These are phyloP conservation scores for Capreolus pygargus DNA, from an alignment of 2,113 vertebrate species.

Conservation along the genomic window DNA sequence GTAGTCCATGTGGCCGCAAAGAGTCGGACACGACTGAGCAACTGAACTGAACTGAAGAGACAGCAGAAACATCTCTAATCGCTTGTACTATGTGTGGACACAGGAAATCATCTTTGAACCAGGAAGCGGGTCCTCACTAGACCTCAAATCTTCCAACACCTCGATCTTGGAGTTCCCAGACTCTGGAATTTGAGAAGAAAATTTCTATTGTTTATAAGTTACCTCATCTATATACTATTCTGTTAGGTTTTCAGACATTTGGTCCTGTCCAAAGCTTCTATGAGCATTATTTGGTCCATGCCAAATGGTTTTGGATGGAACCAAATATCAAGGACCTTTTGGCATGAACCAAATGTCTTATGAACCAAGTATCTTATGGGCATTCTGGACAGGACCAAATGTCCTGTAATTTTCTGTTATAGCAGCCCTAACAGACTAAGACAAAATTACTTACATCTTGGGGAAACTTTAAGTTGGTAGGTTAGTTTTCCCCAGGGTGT, in stretches of 20 bases:
- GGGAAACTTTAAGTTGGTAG: not conserved
- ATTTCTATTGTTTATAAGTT: not conserved
- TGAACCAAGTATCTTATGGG: not conserved
- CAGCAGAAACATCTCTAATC: not conserved
- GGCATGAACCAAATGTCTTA: not conserved
- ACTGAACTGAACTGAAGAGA: not conserved
- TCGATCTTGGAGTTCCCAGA: not conserved
- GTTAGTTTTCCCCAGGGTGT: not conserved
- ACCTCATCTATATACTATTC: not conserved
- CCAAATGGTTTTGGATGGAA: not conserved
- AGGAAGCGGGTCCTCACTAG: not conserved
- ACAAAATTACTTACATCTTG: not conserved
- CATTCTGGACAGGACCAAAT: not conserved
- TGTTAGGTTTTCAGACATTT: not conserved
- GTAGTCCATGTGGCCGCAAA: fast-evolving
- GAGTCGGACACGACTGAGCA: not conserved
- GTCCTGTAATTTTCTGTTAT: not conserved
- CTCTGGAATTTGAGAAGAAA: not conserved
- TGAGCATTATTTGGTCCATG: not conserved
- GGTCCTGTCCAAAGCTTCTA: not conserved
- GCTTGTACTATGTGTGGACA: not conserved
- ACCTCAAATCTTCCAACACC: not conserved
- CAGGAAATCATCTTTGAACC: not conserved
- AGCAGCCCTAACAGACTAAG: not conserved
- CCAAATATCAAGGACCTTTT: not conserved